Base-by-base conservation (phyloP, 1,140 invertebrate species). In the Araneus ventricosus region DNA sequence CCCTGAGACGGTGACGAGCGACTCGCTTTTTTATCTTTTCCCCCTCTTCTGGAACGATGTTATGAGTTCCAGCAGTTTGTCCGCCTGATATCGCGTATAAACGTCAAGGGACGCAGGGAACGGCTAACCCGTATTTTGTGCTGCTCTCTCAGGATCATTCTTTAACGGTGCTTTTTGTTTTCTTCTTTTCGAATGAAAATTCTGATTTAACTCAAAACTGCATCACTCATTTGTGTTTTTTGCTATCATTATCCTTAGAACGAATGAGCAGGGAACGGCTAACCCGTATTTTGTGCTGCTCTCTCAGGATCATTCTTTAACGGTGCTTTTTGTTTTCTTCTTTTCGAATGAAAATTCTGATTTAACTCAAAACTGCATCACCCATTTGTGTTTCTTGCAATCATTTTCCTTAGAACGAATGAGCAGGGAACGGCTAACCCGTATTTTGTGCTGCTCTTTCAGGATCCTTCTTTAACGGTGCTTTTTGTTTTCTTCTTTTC, bases 31-130 rank as follows among this genome's bases (percentile, higher is more conserved):
- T 61, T 52, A 45, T 80, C 39, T 92, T 92, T 84, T 86, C 61
- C 75, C 70, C 41, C 63, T 92, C 79, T 34, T 91, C 75, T 34
- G 45, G 67, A 91, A 41, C 34, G 79, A 24, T 63, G 52, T 91
- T 91, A 91, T 91, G 89, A 91, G 89, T 79, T 91, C 79, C 79
- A 57, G 27, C 88, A 90, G 70, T 90, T 90, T 90, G 88, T 90
- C 45, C 59, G 59, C 39, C 34, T 80, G 88, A 59, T 80, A 80
- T 80, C 45, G 70, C 45, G 52, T 27, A 90, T 90, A 90, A 80
- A 90, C 37, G 75, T 80, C 88, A 80, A 37, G 52, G 75, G 75
- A 80, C n/a, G 27, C 10, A 17, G 45, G 45, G 27, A 22, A 6
- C 59, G 7, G 27, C 70, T 37, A 37, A 30, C 34, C 14, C 34